Conservation (phyloP, 1,140 invertebrate genomes). For the Drosophila nikananu region DNA sequence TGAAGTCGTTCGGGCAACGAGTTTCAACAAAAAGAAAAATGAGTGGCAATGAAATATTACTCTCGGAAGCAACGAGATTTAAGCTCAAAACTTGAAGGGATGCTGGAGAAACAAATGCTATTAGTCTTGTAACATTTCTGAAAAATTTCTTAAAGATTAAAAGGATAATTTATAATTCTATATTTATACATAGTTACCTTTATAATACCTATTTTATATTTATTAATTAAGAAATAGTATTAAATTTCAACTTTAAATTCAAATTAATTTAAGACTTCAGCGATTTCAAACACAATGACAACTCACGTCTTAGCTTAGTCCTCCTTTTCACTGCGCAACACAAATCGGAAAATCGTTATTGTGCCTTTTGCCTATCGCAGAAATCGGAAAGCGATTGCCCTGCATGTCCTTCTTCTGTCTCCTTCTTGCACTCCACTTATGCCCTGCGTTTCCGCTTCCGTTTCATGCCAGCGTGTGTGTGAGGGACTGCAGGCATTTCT, state of each 20-base stretch:
- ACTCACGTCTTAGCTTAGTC: no score
- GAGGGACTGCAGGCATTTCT: constrained; percentile 25
- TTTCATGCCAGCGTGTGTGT: constrained; percentile 3
- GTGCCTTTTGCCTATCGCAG: constrained; percentile 33
- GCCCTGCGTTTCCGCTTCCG: constrained; percentile 49
- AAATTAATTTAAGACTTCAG: background rate
- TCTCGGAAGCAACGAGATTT: background rate
- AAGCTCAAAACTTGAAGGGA: background rate
- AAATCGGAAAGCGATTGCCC: constrained; percentile 18
- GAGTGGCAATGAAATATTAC: constrained; percentile 28
- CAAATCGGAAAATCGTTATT: constrained; percentile 61
- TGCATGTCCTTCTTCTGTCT: constrained; percentile 23
- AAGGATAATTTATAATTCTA: no score
- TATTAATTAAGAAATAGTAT: no score
- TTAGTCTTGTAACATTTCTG: background rate
- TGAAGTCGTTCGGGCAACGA: constrained; percentile 17
- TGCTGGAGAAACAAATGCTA: background rate
- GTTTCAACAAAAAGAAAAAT: constrained; percentile 20
- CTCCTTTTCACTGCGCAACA: constrained; percentile 9
- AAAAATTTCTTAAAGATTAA: no score
- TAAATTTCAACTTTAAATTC: background rate
- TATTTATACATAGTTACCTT: no score
- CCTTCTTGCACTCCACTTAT: constrained; percentile 31
- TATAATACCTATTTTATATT: no score
- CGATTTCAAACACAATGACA: background rate